Conservation (phyloP, 1,140 invertebrate genomes). For the Conopomorpha cramerella region DNA sequence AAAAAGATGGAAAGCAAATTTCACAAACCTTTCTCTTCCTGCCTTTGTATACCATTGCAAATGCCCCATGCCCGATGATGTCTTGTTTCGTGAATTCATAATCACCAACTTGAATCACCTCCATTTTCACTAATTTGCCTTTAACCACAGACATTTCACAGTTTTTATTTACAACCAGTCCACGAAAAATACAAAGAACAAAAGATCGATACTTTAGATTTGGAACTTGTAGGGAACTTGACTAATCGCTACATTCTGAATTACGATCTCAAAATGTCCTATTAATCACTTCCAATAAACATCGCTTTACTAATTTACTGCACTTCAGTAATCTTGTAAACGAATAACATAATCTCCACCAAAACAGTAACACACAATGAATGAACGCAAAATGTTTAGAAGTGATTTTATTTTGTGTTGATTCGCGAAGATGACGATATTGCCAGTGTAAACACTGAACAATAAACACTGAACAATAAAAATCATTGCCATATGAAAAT, state of each 20-base stretch:
- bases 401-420: conserved; percentile 60
- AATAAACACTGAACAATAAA: too few species aligned
- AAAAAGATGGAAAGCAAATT: too few species aligned
- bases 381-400: conserved; percentile 41
- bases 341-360: conserved; percentile 30
- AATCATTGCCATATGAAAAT: too few species aligned
- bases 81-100: conserved; percentile 97
- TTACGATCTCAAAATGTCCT: conserved; percentile 19
- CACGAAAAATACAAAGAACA: conserved; percentile 19
- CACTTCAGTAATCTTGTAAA: conserved; percentile 20
- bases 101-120: conserved; percentile 92
- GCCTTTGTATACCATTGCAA: conserved; percentile 98
- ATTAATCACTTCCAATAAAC: conserved; percentile 47
- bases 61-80: conserved; percentile 97
- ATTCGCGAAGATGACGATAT: conserved; percentile 30
- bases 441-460: conserved; percentile 18
- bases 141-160: conserved; percentile 52
- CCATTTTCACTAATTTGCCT: conserved; percentile 55
- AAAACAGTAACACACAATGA: conserved; percentile 52
- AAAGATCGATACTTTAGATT: conserved; percentile 52
- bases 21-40: conserved; percentile 86
- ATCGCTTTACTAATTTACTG: conserved; percentile 16
- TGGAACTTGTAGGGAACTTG: conserved; percentile 33
- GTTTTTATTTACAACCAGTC: conserved; percentile 39
- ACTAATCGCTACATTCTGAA: conserved; percentile 53